Base-by-base conservation (phyloP, 2,797 vertebrate genomes). In the Sebastes flavidus region DNA sequence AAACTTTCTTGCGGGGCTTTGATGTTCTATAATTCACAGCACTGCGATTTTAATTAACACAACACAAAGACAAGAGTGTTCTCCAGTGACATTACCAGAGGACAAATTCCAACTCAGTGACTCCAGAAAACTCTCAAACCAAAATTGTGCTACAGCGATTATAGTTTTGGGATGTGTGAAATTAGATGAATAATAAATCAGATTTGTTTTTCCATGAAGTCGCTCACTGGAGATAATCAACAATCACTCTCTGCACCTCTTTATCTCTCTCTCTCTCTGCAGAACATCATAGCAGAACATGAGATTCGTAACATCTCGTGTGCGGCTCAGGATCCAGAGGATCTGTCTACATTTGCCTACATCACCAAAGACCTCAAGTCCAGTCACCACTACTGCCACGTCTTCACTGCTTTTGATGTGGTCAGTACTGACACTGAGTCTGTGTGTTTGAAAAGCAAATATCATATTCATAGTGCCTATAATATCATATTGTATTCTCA, bases 361-460 rank as follows among this genome's bases (percentile, higher is more conserved):
- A 99, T 99, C 95, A 99, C 99, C 90, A 99, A 99, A 96, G 99
- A 99, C 96, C 95, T 99, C 96, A 99, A 99, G 96, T 99, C 99
- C 88, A 99, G 97, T 93, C 98, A 99, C 94, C 98, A 99, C 94
- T 99, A 99, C 95, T 99, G 99, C 95, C 99, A 99, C 2, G 98
- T 99, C 88, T 99, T 99, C 95, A 99, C 97, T 83, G 98, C 99
- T 2, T 99, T 99, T 49, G 98, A 99, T 90, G 98, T 99, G 98
- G 99, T 99, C 74, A 96, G 98, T 97, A 56, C 77, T 8, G 9
- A 67, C 20, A 5, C 25, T n/a, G 55, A 2, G 7, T 13, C 24
- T 36, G 2, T 55, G 2, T 55, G 24, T 20, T 18, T 14, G 11
- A 2, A 2, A 14, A 6, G 7, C 6, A 3, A 16, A 36, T 2